Percentiles rank a stretch among this genome's conserved stretches.
Evolutionary conservation across 2,797 vertebrate species (phyloP).

Genomic region (Tachyglossus aculeatus): DNA sequence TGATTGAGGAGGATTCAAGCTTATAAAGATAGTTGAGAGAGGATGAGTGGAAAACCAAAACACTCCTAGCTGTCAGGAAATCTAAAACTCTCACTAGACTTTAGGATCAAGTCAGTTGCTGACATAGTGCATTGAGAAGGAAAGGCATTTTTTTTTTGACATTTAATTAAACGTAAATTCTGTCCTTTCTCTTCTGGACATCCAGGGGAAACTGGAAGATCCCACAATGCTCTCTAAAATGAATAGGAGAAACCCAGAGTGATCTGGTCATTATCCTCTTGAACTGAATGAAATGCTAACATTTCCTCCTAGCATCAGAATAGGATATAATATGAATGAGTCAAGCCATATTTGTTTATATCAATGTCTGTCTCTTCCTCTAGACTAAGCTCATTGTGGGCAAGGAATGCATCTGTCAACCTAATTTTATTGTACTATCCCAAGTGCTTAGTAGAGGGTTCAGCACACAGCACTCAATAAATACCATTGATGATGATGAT

Average conservation of each 20-base stretch:
- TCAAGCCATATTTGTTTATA: too few species aligned
- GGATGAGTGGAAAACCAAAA: background rate
- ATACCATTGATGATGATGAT: too few species aligned
- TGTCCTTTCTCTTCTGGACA: background rate
- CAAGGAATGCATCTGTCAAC: too few species aligned
- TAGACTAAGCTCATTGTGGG: too few species aligned
- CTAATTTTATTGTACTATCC: too few species aligned
- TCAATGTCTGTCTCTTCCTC: too few species aligned
- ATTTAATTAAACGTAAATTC: background rate
- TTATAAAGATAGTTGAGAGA: too few species aligned
- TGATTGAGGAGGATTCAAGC: background rate
- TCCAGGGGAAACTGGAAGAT: background rate
- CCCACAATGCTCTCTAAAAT: background rate
- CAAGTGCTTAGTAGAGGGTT: too few species aligned
- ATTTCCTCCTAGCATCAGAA: background rate
- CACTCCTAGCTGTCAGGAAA: background rate
- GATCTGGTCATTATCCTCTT: background rate
- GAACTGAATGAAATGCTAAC: background rate
- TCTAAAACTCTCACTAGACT: background rate
- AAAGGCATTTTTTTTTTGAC: conserved; percentile 2
- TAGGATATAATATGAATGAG: too few species aligned
- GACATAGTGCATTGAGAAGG: background rate
- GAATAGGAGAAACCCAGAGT: background rate
- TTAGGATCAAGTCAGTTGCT: background rate
- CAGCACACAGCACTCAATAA: too few species aligned